Evolutionary conservation across 2,888 invertebrate genomes (phyloP).

Genomic region (Dolichopus griseipennis): DNA sequence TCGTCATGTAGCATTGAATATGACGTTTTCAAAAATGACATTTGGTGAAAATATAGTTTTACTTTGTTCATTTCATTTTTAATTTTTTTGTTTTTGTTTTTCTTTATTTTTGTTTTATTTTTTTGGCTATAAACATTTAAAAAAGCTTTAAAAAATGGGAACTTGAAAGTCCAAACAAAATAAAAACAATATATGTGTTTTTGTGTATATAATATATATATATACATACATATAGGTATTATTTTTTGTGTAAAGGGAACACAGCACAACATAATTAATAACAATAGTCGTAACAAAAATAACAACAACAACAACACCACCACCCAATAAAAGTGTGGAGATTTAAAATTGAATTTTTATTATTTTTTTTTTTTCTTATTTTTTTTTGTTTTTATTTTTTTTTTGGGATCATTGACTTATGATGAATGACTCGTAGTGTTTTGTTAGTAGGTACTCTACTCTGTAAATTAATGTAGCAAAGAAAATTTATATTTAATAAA

Average conservation of each 20-base stretch:
- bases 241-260: too few species aligned
- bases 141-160: neutral
- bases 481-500: too few species aligned
- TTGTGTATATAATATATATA: neutral
- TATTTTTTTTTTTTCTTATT: neutral
- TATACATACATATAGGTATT: neutral
- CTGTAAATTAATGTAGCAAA: too few species aligned
- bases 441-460: too few species aligned
- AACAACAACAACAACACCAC: too few species aligned
- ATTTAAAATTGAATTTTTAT: neutral
- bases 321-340: neutral
- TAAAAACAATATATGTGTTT: neutral
- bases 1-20: neutral
- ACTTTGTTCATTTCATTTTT: neutral
- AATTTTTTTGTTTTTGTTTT: neutral
- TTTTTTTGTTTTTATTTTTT: too few species aligned
- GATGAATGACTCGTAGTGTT: neutral
- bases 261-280: too few species aligned
- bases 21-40: neutral
- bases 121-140: neutral
- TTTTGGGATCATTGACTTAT: constrained; percentile 2
- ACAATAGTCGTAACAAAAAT: too few species aligned
- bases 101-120: neutral
- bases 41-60: neutral
- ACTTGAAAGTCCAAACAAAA: neutral